phyloP scores from a whole-genome alignment of 2,113 vertebrate genomes.

The Geococcyx californianus region DNA sequence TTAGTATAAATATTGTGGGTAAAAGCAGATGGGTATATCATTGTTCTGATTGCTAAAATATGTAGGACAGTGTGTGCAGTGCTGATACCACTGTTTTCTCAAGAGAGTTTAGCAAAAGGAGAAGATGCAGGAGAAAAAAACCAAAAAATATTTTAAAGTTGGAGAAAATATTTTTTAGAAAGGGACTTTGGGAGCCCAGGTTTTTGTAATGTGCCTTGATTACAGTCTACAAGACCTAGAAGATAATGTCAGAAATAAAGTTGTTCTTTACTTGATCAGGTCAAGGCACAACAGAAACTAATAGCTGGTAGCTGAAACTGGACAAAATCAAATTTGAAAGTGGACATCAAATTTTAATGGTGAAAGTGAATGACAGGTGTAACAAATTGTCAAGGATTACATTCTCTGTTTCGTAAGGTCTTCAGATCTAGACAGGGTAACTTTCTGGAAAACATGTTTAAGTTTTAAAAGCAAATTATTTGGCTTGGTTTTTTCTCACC shows the following conservation, averaged over 20 bases:
- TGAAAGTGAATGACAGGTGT: background rate
- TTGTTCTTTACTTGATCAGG: background rate
- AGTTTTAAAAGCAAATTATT: background rate
- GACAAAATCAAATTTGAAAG: background rate
- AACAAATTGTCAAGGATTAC: background rate
- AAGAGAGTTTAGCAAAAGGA: background rate
- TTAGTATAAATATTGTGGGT: background rate
- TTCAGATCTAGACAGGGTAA: background rate
- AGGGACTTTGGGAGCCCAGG: background rate
- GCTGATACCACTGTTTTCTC: background rate
- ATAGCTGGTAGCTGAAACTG: background rate
- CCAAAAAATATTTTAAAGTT: background rate
- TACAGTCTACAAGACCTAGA: background rate
- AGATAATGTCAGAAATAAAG: background rate
- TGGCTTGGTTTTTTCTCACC: background rate
- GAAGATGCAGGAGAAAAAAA: background rate
- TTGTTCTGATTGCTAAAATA: background rate
- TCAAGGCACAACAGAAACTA: background rate
- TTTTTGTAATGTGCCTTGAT: background rate
- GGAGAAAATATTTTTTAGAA: background rate
- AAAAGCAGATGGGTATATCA: background rate
- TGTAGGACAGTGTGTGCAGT: background rate
- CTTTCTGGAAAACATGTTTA: background rate
- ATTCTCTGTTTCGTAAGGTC: background rate
- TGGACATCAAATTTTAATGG: background rate